Evolutionary conservation across 2,888 invertebrate genomes (phyloP).

Genomic region (Pristionchus entomophagus): DNA sequence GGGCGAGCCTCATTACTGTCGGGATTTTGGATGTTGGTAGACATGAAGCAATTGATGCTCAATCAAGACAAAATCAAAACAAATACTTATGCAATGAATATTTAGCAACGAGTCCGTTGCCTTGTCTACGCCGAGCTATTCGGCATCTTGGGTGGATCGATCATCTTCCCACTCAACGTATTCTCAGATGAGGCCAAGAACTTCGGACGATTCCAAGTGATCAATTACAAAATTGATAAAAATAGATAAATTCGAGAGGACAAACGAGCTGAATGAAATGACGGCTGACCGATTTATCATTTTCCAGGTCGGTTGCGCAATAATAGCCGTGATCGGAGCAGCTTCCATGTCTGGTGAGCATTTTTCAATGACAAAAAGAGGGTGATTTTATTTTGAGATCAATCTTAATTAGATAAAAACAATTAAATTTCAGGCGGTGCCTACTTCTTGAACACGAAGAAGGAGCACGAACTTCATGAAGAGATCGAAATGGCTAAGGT

Average conservation of each 20-base stretch:
- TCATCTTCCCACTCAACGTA: constrained; percentile 62
- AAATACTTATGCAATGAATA: no score
- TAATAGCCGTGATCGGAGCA: constrained; percentile 68
- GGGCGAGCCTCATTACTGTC: no score
- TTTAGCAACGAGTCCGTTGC: constrained; percentile 58
- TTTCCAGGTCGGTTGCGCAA: constrained; percentile 60
- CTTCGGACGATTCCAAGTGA: constrained; percentile 74
- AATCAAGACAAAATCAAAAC: no score
- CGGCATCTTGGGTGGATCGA: constrained; percentile 59
- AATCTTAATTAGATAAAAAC: no score
- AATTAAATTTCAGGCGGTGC: constrained; percentile 43
- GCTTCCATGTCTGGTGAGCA: neutral
- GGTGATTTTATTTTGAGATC: no score
- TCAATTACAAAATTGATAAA: no score
- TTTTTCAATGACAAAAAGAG: no score
- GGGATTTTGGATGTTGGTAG: no score
- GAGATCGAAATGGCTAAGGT: constrained; percentile 46
- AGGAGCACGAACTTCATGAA: constrained; percentile 36
- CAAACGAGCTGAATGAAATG: no score
- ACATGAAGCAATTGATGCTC: no score
- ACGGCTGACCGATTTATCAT: no score
- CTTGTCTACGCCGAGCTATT: constrained; percentile 64
- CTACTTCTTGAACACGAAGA: neutral
- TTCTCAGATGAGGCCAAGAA: constrained; percentile 73
- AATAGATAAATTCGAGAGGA: no score